These are phyloP conservation scores for Lasioglossum villosulum DNA, from an alignment of 2,888 invertebrate species.

Conservation along the genomic window DNA sequence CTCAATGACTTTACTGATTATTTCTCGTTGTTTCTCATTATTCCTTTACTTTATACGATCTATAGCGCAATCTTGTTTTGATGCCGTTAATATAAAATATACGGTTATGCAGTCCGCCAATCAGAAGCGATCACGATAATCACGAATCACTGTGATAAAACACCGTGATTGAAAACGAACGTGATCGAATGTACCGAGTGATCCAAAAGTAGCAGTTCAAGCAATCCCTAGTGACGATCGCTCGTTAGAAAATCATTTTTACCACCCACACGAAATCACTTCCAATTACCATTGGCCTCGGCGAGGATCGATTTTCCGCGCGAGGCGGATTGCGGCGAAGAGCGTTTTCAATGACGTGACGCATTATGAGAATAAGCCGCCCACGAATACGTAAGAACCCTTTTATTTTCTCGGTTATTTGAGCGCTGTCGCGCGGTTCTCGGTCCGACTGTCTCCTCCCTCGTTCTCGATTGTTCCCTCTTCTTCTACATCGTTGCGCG, in stretches of 20 bases:
- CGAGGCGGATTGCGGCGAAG: background rate
- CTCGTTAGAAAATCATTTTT: slow-evolving; percentile 38
- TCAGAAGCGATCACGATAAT: too few species aligned
- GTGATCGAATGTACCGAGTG: too few species aligned
- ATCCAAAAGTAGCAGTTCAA: too few species aligned
- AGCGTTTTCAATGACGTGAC: slow-evolving; percentile 4
- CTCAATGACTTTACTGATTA: too few species aligned
- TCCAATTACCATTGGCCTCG: slow-evolving; percentile 12
- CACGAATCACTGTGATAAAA: too few species aligned
- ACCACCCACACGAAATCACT: background rate
- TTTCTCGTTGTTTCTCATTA: too few species aligned
- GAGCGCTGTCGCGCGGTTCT: slow-evolving; percentile 52
- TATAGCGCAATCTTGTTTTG: too few species aligned
- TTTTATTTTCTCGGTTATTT: slow-evolving; percentile 66
- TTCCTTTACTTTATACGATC: too few species aligned
- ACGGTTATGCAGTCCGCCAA: too few species aligned
- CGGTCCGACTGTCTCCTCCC: slow-evolving; percentile 8
- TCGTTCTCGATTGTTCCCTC: background rate
- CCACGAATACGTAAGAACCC: slow-evolving; percentile 42
- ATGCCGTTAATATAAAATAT: too few species aligned
- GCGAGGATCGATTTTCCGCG: slow-evolving; percentile 33
- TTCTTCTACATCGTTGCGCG: slow-evolving; percentile 13
- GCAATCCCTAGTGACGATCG: background rate
- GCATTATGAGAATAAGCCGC: slow-evolving; percentile 42
- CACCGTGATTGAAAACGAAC: too few species aligned